Evolutionary conservation across 2,797 vertebrate species (phyloP), one percentile per base, ranked within the genome.

Genomic region (Poeciliopsis turneri): DNA sequence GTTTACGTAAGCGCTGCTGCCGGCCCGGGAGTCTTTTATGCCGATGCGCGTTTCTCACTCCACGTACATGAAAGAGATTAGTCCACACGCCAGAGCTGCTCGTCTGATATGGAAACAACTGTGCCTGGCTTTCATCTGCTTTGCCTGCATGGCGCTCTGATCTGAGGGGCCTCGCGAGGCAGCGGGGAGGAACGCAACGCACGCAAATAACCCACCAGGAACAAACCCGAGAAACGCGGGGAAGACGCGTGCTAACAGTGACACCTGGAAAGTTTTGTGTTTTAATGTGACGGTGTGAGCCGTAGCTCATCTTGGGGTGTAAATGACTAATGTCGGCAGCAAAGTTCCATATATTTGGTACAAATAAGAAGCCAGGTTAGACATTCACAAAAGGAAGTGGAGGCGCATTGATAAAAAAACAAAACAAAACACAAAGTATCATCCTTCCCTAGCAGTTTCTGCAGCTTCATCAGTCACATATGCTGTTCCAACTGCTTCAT

Each of bases 21-120:
- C 75, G 80, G 72, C 41, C 66, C 41, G 3, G 28, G 55, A 83
- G 78, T 81, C 75, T 86, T 88, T 84, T 47, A 75, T 81, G 72
- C 68, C 43, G 33, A 74, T 80, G 43, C 72, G 81, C 20, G n/a
- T 80, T 72, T 83, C 78, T 82, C 74, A n/a, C 82, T 82, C 43
- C 15, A 81, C 77, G 57, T 89, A 78, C 81, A 84, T 90, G 82
- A 85, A 89, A 78, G 79, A 90, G 92, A 92, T 93, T 90, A 88
- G 82, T 84, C 74, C 78, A 79, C 78, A 71, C 61, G 36, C 76
- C 84, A 87, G 88, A 86, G 87, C 85, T 83, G 82, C 84, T 79
- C 72, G 86, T 92, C 86, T 91, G 89, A 92, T 93, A 92, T 86
- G 85, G 85, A 88, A 92, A 92, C 86, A 86, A 90, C 84, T 74